Conservation (phyloP, 2,113 vertebrate species). For the Podilymbus podiceps region DNA sequence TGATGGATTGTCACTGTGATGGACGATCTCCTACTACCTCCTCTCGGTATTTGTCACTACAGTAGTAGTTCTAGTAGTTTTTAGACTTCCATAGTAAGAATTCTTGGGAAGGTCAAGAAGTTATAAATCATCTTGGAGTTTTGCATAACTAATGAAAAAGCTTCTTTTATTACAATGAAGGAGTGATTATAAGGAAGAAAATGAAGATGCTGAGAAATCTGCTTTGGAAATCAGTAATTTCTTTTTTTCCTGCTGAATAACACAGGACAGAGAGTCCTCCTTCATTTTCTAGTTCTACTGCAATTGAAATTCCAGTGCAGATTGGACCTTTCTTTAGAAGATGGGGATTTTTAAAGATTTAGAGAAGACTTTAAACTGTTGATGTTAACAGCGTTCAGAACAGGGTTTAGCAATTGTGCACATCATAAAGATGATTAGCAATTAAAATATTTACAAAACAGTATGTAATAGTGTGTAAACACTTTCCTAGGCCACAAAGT, state of each 20-base stretch:
- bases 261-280: neutral
- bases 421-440: neutral
- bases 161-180: neutral
- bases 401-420: neutral
- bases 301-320: neutral
- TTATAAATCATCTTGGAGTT: neutral
- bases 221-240: neutral
- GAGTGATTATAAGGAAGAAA: neutral
- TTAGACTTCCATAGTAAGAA: neutral
- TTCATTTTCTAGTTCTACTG: neutral
- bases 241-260: neutral
- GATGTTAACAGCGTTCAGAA: neutral
- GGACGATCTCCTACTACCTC: neutral
- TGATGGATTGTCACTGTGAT: constrained; percentile 45
- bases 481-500: neutral
- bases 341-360: neutral
- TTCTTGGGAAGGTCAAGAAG: neutral
- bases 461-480: neutral
- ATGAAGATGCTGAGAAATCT: neutral
- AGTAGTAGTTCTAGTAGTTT: neutral
- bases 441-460: neutral
- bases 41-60: neutral
- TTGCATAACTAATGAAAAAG: neutral
- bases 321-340: neutral
- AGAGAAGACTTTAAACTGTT: neutral